These are phyloP conservation scores for Onthophagus taurus DNA, from an alignment of 1,140 invertebrate species.

Conservation along the genomic window DNA sequence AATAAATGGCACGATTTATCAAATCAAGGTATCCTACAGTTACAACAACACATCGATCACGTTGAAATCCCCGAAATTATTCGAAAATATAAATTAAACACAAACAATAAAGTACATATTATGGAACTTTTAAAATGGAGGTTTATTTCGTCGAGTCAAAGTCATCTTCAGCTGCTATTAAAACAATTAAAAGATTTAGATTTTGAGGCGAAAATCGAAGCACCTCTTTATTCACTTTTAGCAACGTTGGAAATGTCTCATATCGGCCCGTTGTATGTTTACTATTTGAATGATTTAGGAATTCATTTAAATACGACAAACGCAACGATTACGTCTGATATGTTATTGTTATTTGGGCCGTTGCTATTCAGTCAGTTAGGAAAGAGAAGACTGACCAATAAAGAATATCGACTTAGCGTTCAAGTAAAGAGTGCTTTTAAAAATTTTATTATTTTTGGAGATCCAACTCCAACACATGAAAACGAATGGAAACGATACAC, in stretches of 20 bases:
- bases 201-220: constrained; percentile 39
- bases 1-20: constrained; percentile 42
- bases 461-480: constrained; percentile 42
- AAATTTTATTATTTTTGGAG: constrained; percentile 53
- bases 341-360: constrained; percentile 55
- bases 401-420: constrained; percentile 48
- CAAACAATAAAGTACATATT: constrained; percentile 28
- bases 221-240: constrained; percentile 37
- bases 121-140: constrained; percentile 43
- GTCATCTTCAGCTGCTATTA: constrained; percentile 29
- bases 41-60: constrained; percentile 42
- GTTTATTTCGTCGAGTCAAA: constrained; percentile 35
- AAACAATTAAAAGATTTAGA: constrained; percentile 38
- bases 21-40: constrained; percentile 38
- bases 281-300: constrained; percentile 21
- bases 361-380: constrained; percentile 50
- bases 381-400: constrained; percentile 42
- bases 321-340: constrained; percentile 39
- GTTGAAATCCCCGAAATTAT: constrained; percentile 42
- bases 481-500: constrained; percentile 50
- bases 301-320: constrained; percentile 22
- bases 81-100: constrained; percentile 32
- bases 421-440: constrained; percentile 46
- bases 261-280: constrained; percentile 28
- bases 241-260: constrained; percentile 35